Evolutionary conservation across 2,113 vertebrate species (phyloP).

Genomic region (Chloroceryle aenea): DNA sequence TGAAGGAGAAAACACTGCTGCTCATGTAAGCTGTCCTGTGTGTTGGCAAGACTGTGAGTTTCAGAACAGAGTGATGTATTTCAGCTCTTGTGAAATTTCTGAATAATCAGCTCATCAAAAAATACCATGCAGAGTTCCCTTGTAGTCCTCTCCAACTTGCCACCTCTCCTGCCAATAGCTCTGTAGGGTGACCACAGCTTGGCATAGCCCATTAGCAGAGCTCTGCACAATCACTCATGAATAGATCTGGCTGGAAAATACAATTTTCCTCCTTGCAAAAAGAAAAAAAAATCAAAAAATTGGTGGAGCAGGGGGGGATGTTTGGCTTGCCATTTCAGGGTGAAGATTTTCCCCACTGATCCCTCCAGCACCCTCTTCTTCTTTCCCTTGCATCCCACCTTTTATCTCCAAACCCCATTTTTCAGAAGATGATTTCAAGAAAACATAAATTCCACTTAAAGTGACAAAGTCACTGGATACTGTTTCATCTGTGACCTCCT

Average conservation of each 20-base stretch:
- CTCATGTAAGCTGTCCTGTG: conserved; percentile 43
- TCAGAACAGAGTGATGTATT: conserved; percentile 53
- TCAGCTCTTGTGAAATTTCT: conserved; percentile 52
- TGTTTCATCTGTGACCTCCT: background rate
- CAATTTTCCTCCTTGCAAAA: background rate
- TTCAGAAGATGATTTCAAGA: background rate
- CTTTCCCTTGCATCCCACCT: background rate
- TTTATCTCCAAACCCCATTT: background rate
- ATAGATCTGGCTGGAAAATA: conserved; percentile 8
- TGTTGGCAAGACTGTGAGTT: conserved; percentile 17
- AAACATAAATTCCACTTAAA: background rate
- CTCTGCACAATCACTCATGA: conserved; percentile 30
- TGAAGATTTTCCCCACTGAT: background rate
- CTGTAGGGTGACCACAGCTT: conserved; percentile 49
- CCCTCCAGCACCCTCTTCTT: background rate
- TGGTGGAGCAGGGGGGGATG: background rate
- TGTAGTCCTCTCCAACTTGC: conserved; percentile 56
- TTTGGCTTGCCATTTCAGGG: background rate
- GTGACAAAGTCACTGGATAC: background rate
- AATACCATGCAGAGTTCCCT: conserved; percentile 57
- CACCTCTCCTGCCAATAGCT: conserved; percentile 55
- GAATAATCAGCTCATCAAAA: conserved; percentile 71
- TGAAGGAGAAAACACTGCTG: conserved; percentile 17
- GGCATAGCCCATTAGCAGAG: conserved; percentile 58
- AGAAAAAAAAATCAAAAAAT: background rate